A percentile compares a stretch with the other conserved stretches of the same genome.
Conservation (phyloP, 2,797 vertebrate species). For the Micropoecilia bifurca region DNA sequence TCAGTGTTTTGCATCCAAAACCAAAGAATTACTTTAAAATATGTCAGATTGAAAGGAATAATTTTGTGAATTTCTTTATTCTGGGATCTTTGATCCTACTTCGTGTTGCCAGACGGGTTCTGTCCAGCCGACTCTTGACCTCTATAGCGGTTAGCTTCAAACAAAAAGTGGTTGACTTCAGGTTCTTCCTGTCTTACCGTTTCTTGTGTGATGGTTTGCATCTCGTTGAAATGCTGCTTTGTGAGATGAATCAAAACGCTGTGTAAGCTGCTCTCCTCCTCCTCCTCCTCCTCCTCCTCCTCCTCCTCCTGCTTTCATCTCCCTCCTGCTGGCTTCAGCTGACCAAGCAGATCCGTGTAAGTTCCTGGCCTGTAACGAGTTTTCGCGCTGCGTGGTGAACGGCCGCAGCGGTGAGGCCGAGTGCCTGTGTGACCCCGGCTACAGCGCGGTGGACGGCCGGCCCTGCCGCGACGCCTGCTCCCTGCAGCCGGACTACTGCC, state of each 20-base stretch:
- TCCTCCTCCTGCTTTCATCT: slow-evolving; percentile 2
- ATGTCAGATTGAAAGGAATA: neutral
- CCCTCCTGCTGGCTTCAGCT: slow-evolving; percentile 73
- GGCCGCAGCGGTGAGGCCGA: slow-evolving; percentile 85
- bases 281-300: too few relatives aligned
- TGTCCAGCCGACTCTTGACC: neutral
- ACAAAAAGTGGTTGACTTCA: neutral
- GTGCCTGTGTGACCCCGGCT: slow-evolving; percentile 88
- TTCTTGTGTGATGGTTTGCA: neutral
- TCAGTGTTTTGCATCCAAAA: neutral
- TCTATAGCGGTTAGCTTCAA: neutral
- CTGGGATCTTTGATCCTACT: neutral
- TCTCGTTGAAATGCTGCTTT: slow-evolving; percentile 41
- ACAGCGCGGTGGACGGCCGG: slow-evolving; percentile 71
- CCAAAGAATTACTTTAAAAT: neutral
- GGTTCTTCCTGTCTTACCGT: neutral
- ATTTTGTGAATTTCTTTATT: neutral
- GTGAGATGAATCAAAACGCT: slow-evolving; percentile 53
- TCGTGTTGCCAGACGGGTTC: neutral
- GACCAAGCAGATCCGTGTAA: slow-evolving; percentile 90
- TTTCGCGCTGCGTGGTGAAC: slow-evolving; percentile 87
- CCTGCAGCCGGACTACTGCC: slow-evolving; percentile 82
- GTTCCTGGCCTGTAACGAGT: slow-evolving; percentile 90
- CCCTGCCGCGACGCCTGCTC: slow-evolving; percentile 86
- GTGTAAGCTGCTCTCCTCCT: slow-evolving; percentile 30